A percentile compares a stretch with the other conserved stretches of the same genome.
Evolutionary conservation across 2,888 invertebrate genomes (phyloP).

Genomic region (Acrobasis suavella): DNA sequence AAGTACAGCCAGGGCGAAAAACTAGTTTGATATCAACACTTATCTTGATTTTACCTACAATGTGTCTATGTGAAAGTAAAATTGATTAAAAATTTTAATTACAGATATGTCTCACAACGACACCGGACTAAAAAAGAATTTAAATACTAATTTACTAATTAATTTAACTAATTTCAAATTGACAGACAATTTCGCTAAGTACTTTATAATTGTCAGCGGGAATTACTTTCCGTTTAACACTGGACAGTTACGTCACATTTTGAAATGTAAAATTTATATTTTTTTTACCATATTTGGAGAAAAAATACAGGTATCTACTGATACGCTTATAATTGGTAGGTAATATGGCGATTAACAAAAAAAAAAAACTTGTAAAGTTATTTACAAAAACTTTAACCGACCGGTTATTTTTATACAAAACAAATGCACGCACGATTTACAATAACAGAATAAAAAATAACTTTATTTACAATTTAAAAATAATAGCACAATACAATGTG

Average conservation of each 20-base stretch:
- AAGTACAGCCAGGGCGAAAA: conserved; percentile 14
- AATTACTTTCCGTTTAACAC: conserved; percentile 24
- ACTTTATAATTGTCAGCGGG: conserved; percentile 4
- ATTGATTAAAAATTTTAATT: conserved; percentile 46
- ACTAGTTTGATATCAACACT: conserved; percentile 11
- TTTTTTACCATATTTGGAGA: not conserved
- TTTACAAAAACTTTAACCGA: conserved; percentile 11
- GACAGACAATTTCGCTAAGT: conserved; percentile 35
- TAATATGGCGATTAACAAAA: conserved; percentile 7
- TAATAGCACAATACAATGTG: conserved; percentile 1
- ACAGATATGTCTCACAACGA: conserved; percentile 22
- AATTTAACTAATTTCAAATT: conserved; percentile 32
- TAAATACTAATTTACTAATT: conserved; percentile 26
- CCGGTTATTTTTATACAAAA: conserved; percentile 10
- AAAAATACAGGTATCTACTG: not conserved
- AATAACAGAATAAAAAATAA: conserved; percentile 9
- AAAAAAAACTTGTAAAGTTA: not conserved
- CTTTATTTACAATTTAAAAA: conserved; percentile 16
- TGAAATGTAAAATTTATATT: not conserved
- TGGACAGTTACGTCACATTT: conserved; percentile 19
- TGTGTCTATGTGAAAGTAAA: conserved; percentile 38
- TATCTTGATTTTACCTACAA: conserved; percentile 33
- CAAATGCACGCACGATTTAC: conserved; percentile 3
- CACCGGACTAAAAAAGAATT: conserved; percentile 6
- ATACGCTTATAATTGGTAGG: conserved; percentile 6